These are phyloP conservation scores for Tachina grossa DNA, from an alignment of 2,888 invertebrate genomes.

Conservation along the genomic window DNA sequence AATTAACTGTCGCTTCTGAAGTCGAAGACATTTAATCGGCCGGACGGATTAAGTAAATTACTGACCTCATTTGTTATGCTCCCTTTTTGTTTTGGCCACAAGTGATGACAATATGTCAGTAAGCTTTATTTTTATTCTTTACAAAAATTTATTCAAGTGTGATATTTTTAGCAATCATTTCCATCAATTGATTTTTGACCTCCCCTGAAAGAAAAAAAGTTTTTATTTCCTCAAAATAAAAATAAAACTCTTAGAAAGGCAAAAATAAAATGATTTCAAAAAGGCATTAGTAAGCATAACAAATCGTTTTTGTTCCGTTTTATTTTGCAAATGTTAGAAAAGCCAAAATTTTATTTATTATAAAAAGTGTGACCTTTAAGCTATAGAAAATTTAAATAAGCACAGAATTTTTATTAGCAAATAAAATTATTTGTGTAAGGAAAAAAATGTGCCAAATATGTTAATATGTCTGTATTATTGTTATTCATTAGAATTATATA, in stretches of 20 bases:
- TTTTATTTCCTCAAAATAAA: too few relatives aligned
- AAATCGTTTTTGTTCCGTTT: neutral
- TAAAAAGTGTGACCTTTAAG: too few relatives aligned
- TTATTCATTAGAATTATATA: too few relatives aligned
- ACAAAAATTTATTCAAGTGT: neutral
- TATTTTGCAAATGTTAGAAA: neutral
- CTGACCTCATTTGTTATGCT: neutral
- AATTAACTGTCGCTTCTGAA: too few relatives aligned
- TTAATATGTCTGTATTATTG: too few relatives aligned
- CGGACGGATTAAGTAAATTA: neutral
- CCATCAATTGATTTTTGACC: neutral
- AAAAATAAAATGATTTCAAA: neutral
- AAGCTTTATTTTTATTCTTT: neutral
- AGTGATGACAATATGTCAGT: neutral
- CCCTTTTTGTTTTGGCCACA: neutral
- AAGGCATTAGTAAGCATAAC: neutral
- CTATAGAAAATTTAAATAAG: too few relatives aligned
- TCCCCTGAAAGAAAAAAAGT: neutral
- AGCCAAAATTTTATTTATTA: neutral
- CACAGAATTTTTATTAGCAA: too few relatives aligned
- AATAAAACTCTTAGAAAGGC: too few relatives aligned
- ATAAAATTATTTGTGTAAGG: too few relatives aligned
- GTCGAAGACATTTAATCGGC: too few relatives aligned
- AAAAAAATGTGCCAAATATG: too few relatives aligned
- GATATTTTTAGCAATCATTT: neutral